Conservation (phyloP, 2,888 invertebrate genomes). For the Caenorhabditis sp. region DNA sequence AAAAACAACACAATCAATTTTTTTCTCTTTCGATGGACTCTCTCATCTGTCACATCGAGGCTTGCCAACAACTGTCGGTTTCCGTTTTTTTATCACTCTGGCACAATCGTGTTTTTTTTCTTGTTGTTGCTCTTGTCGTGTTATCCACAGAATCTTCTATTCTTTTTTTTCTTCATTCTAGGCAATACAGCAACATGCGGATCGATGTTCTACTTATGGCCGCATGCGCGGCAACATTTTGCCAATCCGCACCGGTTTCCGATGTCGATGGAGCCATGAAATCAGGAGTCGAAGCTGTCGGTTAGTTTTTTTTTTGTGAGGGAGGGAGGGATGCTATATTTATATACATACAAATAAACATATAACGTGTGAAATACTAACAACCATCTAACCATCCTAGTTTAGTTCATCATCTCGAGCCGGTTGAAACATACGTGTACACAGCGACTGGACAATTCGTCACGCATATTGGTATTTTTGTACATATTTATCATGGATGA, state of each 20-base stretch:
- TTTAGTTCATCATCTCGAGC: conserved; percentile 18
- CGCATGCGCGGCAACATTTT: neutral
- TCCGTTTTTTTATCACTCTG: too few species aligned
- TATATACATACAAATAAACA: too few species aligned
- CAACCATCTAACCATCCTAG: neutral
- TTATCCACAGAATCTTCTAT: too few species aligned
- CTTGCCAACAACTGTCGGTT: too few species aligned
- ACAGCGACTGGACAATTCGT: conserved; percentile 53
- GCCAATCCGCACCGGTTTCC: neutral
- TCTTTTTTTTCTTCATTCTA: too few species aligned
- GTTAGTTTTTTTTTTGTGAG: neutral
- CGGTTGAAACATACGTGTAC: conserved; percentile 54
- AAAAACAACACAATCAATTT: neutral
- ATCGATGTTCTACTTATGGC: neutral
- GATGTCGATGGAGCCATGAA: neutral
- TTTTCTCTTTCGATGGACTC: neutral
- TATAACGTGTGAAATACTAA: neutral
- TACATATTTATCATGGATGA: conserved; percentile 2
- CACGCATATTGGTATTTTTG: conserved; percentile 42
- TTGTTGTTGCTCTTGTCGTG: too few species aligned
- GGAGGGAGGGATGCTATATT: too few species aligned
- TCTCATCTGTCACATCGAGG: too few species aligned
- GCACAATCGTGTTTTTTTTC: too few species aligned
- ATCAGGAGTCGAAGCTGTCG: conserved; percentile 1
- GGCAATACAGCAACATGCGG: neutral